These are phyloP conservation scores for Amblyornis subalaris DNA, from an alignment of 2,113 vertebrate genomes.

Conservation along the genomic window DNA sequence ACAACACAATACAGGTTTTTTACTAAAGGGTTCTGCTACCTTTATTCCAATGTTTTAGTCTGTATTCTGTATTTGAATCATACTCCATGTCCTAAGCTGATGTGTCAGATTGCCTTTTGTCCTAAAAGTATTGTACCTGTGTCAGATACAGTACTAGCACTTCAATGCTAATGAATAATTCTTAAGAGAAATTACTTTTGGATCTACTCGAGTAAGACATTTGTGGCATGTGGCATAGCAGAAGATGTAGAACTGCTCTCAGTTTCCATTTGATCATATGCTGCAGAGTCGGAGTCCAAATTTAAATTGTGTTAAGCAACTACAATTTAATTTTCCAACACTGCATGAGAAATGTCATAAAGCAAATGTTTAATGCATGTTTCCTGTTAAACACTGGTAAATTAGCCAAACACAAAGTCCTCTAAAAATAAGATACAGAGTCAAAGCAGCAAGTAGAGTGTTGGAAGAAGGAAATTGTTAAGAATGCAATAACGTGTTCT, in stretches of 20 bases:
- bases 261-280: not conserved
- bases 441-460: not conserved
- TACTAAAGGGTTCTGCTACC: not conserved
- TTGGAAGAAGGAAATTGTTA: not conserved
- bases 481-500: not conserved
- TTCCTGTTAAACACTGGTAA: constrained; percentile 4
- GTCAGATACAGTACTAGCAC: not conserved
- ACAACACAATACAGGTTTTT: not conserved
- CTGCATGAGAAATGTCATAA: not conserved
- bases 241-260: not conserved
- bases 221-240: not conserved
- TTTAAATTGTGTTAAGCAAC: not conserved
- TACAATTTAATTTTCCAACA: not conserved
- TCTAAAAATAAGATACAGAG: not conserved
- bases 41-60: not conserved
- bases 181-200: not conserved
- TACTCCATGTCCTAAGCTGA: not conserved
- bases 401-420: not conserved
- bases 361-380: not conserved
- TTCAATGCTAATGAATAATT: not conserved
- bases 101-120: not conserved
- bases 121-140: not conserved
- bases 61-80: not conserved
- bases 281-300: not conserved
- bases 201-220: not conserved